These are phyloP conservation scores for Thymelicus sylvestris DNA, from an alignment of 2,888 invertebrate genomes.

Conservation along the genomic window DNA sequence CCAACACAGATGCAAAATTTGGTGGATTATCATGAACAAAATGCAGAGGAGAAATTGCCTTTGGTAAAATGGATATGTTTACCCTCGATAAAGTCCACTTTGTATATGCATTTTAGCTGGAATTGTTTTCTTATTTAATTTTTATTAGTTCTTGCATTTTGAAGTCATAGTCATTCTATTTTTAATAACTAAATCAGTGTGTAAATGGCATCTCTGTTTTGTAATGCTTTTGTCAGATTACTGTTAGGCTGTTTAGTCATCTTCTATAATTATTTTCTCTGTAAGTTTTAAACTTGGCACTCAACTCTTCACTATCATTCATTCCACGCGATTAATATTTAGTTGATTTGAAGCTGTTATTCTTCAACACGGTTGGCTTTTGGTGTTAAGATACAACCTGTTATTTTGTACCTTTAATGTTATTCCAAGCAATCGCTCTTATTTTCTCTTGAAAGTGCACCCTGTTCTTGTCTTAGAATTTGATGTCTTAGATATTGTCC, in stretches of 20 bases:
- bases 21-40: constrained; percentile 95
- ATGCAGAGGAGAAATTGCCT: constrained; percentile 95
- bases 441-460: constrained; percentile 33
- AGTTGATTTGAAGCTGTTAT: constrained; percentile 28
- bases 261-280: constrained; percentile 15
- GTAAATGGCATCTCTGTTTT: constrained; percentile 35
- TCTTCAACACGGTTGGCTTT: constrained; percentile 36
- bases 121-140: constrained; percentile 45
- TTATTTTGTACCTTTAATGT: constrained; percentile 8
- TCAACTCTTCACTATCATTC: constrained; percentile 23
- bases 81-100: constrained; percentile 74
- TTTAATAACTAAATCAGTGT: constrained; percentile 33
- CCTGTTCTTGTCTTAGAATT: constrained; percentile 32
- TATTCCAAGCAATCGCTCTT: constrained; percentile 15
- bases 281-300: constrained; percentile 31
- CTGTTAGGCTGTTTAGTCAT: constrained; percentile 28
- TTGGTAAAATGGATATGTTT: constrained; percentile 89
- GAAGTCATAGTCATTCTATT: constrained; percentile 35
- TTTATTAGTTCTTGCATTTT: constrained; percentile 45
- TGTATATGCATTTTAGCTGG: constrained; percentile 58
- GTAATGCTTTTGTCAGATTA: constrained; percentile 27
- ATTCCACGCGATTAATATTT: constrained; percentile 12
- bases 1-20: constrained; percentile 90
- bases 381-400: constrained; percentile 25
- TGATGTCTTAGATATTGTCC: constrained; percentile 28